These are phyloP conservation scores for Brevimyrus niger DNA, from an alignment of 2,113 vertebrate genomes.

Conservation along the genomic window DNA sequence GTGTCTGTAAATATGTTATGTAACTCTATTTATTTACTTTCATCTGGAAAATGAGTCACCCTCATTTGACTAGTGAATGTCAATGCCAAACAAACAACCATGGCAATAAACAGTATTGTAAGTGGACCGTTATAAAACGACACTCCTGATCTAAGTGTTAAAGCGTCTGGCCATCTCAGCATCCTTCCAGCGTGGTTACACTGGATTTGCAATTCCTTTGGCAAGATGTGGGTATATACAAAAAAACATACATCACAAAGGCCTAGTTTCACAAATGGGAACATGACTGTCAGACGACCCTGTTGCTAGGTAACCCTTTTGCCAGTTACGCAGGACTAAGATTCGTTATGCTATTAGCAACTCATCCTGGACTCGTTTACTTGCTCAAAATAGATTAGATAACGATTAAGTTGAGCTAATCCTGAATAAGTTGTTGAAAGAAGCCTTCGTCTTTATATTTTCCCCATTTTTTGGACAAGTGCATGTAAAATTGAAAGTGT, in stretches of 20 bases:
- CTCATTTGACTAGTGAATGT: neutral
- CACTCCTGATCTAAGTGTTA: neutral
- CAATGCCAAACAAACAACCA: neutral
- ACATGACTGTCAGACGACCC: neutral
- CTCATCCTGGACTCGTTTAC: neutral
- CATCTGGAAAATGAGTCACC: neutral
- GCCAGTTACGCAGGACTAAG: neutral
- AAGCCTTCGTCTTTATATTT: neutral
- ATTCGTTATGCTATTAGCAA: neutral
- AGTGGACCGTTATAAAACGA: neutral
- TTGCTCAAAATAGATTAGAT: neutral
- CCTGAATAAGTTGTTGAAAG: neutral
- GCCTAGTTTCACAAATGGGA: neutral
- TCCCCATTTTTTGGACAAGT: neutral
- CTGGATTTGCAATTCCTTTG: neutral
- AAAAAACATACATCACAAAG: neutral
- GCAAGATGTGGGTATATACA: neutral
- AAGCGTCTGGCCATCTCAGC: neutral
- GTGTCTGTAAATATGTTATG: neutral
- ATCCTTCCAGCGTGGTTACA: neutral
- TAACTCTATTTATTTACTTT: neutral
- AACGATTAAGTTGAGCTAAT: neutral
- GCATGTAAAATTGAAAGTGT: neutral
- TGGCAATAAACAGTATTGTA: neutral
- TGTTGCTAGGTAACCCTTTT: slow-evolving; percentile 8